Evolutionary conservation across 2,113 vertebrate genomes (phyloP).

Genomic region (Vimba vimba): DNA sequence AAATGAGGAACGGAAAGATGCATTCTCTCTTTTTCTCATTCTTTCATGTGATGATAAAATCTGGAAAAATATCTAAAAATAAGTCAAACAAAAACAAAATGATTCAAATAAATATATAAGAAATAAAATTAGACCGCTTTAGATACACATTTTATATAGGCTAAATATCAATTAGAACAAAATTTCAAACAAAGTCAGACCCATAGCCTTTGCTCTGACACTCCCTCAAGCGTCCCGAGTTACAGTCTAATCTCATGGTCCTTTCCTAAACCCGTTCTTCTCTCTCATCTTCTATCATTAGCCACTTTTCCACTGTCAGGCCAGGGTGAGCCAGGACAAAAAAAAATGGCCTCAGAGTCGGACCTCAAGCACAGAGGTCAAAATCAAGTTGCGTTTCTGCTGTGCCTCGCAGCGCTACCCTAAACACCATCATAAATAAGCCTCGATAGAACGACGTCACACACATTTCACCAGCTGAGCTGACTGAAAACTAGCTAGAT

Average conservation of each 20-base stretch:
- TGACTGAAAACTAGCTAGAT: no score
- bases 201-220: background rate
- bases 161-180: background rate
- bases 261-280: background rate
- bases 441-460: no score
- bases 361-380: no score
- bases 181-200: background rate
- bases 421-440: no score
- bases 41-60: background rate
- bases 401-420: no score
- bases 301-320: no score
- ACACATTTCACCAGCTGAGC: no score
- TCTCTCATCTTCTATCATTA: background rate
- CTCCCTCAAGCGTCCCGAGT: no score
- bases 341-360: no score
- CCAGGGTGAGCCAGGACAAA: no score
- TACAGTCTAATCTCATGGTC: background rate
- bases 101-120: background rate
- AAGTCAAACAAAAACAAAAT: background rate
- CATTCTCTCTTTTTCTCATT: background rate
- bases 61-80: background rate
- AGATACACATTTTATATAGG: background rate
- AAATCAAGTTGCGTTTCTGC: no score
- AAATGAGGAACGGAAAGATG: background rate
- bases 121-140: background rate